Evolutionary conservation across 1,140 invertebrate genomes (phyloP).

Genomic region (Dinoponera quadriceps): DNA sequence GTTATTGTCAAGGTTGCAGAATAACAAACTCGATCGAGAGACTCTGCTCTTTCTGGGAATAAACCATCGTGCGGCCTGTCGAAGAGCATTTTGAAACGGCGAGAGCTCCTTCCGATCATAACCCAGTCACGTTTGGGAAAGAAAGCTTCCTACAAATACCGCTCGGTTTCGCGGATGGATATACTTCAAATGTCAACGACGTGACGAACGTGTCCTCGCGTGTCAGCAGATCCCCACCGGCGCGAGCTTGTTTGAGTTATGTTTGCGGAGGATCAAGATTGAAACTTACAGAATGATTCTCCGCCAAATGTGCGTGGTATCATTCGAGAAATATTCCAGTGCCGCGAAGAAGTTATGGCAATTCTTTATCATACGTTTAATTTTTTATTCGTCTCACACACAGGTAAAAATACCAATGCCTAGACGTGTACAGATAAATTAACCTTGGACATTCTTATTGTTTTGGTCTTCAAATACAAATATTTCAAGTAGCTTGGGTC

Average conservation of each 20-base stretch:
- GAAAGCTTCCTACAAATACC: slow-evolving; percentile 71
- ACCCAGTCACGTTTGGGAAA: slow-evolving; percentile 73
- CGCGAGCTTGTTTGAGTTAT: slow-evolving; percentile 40
- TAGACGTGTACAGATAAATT: too few relatives aligned
- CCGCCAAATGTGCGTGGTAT: neutral
- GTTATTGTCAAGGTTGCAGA: slow-evolving; percentile 54
- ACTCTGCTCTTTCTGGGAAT: slow-evolving; percentile 53
- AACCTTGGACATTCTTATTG: too few relatives aligned
- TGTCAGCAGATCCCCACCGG: neutral
- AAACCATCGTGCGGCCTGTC: slow-evolving; percentile 49
- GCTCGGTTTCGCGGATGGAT: slow-evolving; percentile 54
- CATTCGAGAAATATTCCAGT: neutral
- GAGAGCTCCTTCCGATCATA: slow-evolving; percentile 63
- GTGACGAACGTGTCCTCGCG: slow-evolving; percentile 62
- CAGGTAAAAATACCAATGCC: too few relatives aligned
- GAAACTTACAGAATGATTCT: slow-evolving; percentile 57
- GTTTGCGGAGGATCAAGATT: slow-evolving; percentile 65
- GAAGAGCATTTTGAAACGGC: slow-evolving; percentile 38
- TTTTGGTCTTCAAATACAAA: too few relatives aligned
- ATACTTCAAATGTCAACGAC: slow-evolving; percentile 70
- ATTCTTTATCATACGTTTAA: neutral
- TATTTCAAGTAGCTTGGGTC: too few relatives aligned
- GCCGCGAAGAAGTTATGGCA: too few relatives aligned
- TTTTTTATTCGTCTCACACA: too few relatives aligned
- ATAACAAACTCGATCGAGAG: slow-evolving; percentile 74